Conservation (phyloP, 2,113 vertebrate genomes). For the Oryzias javanicus region DNA sequence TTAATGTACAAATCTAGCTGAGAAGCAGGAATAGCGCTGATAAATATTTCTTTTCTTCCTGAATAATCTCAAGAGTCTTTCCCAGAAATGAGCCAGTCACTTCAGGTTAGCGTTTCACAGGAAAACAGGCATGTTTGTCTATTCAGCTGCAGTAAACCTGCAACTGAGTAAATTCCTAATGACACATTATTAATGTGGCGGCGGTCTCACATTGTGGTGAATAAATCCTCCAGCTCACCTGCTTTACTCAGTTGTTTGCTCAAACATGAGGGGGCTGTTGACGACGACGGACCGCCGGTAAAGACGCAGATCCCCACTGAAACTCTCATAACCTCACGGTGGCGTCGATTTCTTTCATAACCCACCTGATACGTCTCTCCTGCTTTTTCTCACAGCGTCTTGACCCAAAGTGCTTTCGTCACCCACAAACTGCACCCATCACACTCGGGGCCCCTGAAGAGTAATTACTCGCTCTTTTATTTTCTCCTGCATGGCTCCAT, state of each 20-base stretch:
- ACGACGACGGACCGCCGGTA: slow-evolving; percentile 56
- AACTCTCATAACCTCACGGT: slow-evolving; percentile 67
- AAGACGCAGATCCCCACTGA: slow-evolving; percentile 58
- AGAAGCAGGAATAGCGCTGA: slow-evolving; percentile 22
- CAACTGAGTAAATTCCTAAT: slow-evolving; percentile 59
- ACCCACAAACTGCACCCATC: slow-evolving; percentile 35
- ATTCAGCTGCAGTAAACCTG: slow-evolving; percentile 40
- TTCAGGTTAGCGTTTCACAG: slow-evolving; percentile 8
- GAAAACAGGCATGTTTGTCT: slow-evolving; percentile 14
- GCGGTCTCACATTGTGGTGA: slow-evolving; percentile 24
- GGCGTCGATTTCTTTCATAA: slow-evolving; percentile 71
- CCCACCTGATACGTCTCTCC: slow-evolving; percentile 23
- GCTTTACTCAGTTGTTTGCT: slow-evolving; percentile 55
- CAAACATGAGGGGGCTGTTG: slow-evolving; percentile 18
- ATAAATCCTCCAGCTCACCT: slow-evolving; percentile 15
- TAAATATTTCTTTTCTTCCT: slow-evolving; percentile 31
- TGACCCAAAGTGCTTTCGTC: slow-evolving; percentile 32
- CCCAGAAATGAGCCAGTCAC: slow-evolving; percentile 18
- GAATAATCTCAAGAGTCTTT: slow-evolving; percentile 11
- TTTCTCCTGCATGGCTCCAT: slow-evolving; percentile 61
- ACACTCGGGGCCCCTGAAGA: slow-evolving; percentile 51
- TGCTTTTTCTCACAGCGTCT: slow-evolving; percentile 22
- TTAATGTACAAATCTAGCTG: slow-evolving; percentile 20
- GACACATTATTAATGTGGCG: slow-evolving; percentile 62
- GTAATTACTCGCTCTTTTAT: slow-evolving; percentile 74